Evolutionary conservation across 2,888 invertebrate species (phyloP), one percentile per base, ranked within the genome.

Genomic region (Amphipyra berbera): DNA sequence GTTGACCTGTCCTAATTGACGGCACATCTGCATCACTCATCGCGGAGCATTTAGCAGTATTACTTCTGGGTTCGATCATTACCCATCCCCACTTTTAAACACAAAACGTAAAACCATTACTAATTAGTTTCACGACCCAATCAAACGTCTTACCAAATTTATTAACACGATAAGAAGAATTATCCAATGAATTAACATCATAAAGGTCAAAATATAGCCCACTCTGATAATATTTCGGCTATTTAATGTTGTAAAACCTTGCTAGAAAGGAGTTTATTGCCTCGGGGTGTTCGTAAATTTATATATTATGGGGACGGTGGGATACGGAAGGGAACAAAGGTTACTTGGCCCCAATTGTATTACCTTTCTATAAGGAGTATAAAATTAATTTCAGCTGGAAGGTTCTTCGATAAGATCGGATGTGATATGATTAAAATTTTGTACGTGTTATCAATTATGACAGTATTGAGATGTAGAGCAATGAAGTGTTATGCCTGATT

Each of bases 211-310:
- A 65, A 55, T 73, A 65, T 57, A 54, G 71, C 61, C 47, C 57
- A 54, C 49, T 50, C 12, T 37, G 61, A 62, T 75, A 66, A 71
- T 70, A 70, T 61, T 62, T 62, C 55, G 59, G 74, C 70, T 54
- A 70, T 66, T 68, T 73, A 58, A 68, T 35, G 48, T 65, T 66
- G 62, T 64, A 73, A 73, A 70, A 64, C 63, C 56, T 52, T 59
- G 58, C 65, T 61, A 71, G 69, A 65, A 70, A 73, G 63, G 71
- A 81, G 69, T 78, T 82, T 82, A 78, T 73, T 65, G 78, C 76
- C 61, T 50, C 49, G 14, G 60, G 69, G 63, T 67, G 50, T 73
- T 61, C 53, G 58, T 77, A 69, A 81, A 75, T 75, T 76, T 71
- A 62, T 74, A 61, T 69, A 73, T 65, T 69, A 60, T 45, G 48